Percentiles rank a stretch among this genome's conserved stretches.
Conservation (phyloP, 2,888 invertebrate genomes). For the Trissoscelio sp. region DNA sequence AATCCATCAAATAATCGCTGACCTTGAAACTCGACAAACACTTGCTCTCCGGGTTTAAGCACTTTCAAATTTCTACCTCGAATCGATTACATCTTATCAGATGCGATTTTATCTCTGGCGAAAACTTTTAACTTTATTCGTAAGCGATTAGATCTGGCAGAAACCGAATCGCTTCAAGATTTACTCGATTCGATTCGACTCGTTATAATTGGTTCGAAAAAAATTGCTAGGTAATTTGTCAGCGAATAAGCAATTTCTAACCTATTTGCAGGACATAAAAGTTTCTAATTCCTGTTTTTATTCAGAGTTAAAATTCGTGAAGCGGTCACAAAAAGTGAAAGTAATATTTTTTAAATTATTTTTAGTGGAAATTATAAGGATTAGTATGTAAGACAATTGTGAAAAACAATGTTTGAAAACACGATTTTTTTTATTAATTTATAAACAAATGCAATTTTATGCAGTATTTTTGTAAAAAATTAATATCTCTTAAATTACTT, state of each 20-base stretch:
- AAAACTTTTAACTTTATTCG: slow-evolving; percentile 37
- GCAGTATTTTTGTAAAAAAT: too few species aligned
- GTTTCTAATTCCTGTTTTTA: too few species aligned
- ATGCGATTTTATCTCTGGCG: slow-evolving; percentile 37
- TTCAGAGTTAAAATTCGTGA: too few species aligned
- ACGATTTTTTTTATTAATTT: too few species aligned
- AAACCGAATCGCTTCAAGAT: slow-evolving; percentile 25
- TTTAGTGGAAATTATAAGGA: too few species aligned
- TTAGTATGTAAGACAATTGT: too few species aligned
- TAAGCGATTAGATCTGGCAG: slow-evolving; percentile 12
- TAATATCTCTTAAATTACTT: too few species aligned
- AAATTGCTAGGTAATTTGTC: background rate
- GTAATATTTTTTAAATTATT: too few species aligned
- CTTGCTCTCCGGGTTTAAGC: slow-evolving; percentile 8
- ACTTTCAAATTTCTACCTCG: slow-evolving; percentile 41
- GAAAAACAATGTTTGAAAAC: too few species aligned
- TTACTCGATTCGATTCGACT: slow-evolving; percentile 23
- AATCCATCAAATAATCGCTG: slow-evolving; percentile 28
- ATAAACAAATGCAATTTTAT: too few species aligned
- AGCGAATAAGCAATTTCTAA: background rate
- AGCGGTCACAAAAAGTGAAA: too few species aligned
- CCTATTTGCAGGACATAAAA: too few species aligned
- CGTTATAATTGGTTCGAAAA: slow-evolving; percentile 3
- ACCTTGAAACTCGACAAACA: slow-evolving; percentile 51
- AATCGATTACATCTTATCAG: slow-evolving; percentile 51